Percentiles rank a stretch among this genome's conserved stretches.
Conservation (phyloP, 2,888 invertebrate species). For the Meloe dianella region DNA sequence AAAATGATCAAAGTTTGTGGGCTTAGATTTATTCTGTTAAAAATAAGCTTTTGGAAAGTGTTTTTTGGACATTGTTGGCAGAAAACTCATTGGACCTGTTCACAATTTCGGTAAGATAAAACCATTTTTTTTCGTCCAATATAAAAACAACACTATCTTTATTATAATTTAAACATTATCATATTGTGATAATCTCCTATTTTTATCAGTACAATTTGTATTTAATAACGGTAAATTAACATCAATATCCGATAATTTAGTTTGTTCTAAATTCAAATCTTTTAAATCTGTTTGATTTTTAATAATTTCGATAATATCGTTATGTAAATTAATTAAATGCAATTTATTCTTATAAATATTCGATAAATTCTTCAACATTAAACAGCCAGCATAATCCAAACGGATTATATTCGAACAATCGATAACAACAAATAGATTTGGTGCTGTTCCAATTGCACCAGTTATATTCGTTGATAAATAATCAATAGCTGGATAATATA, state of each 20-base stretch:
- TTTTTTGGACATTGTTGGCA: no score
- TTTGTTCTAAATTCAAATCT: slow-evolving; percentile 21
- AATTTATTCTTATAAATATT: slow-evolving; percentile 59
- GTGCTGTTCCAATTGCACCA: slow-evolving; percentile 57
- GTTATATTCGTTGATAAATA: slow-evolving; percentile 66
- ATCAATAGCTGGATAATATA: slow-evolving; percentile 76
- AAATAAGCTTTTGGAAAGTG: no score
- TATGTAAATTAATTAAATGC: slow-evolving; percentile 59
- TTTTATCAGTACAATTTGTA: neutral
- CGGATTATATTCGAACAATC: slow-evolving; percentile 70
- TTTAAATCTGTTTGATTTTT: slow-evolving; percentile 34
- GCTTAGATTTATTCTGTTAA: no score
- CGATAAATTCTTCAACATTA: slow-evolving; percentile 65
- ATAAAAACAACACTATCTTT: neutral
- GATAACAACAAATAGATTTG: slow-evolving; percentile 65
- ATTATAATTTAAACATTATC: slow-evolving; percentile 23
- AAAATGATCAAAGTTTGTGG: no score
- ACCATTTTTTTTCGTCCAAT: neutral
- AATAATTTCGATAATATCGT: slow-evolving; percentile 48
- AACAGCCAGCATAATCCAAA: slow-evolving; percentile 72
- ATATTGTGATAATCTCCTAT: slow-evolving; percentile 19
- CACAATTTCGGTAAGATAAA: no score
- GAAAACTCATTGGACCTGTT: no score
- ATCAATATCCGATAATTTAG: neutral
- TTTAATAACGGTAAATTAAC: neutral